Conservation (phyloP, 1,140 invertebrate genomes). For the Lordiphosa stackelbergi region DNA sequence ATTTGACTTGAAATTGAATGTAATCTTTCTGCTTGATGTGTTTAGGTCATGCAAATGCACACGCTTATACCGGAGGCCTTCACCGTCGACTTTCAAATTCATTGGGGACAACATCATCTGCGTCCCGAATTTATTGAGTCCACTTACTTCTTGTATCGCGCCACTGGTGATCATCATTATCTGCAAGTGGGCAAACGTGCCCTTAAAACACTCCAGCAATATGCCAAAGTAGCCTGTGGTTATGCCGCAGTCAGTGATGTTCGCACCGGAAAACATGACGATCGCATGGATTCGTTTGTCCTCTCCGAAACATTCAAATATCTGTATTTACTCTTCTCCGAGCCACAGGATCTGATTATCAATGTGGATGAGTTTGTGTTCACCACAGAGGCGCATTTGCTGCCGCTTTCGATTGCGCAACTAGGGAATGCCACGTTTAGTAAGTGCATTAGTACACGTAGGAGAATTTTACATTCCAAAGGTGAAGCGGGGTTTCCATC, state of each 20-base stretch:
- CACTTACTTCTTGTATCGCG: conserved; percentile 97
- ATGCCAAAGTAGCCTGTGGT: conserved; percentile 95
- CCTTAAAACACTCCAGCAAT: conserved; percentile 92
- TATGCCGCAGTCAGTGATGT: conserved; percentile 98
- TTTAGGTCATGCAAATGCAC: conserved; percentile 91
- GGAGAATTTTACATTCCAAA: too few relatives aligned
- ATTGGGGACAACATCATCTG: conserved; percentile 98
- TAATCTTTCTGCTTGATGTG: not conserved
- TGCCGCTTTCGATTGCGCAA: conserved; percentile 89
- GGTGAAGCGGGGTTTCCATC: too few relatives aligned
- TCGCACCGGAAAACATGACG: conserved; percentile 91
- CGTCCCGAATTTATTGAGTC: conserved; percentile 98
- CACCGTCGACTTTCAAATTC: conserved; percentile 96
- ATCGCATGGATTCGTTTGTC: conserved; percentile 99
- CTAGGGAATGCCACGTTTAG: conserved; percentile 73
- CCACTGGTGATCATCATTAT: conserved; percentile 97
- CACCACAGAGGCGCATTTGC: conserved; percentile 97
- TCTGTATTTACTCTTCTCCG: conserved; percentile 94
- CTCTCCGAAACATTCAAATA: conserved; percentile 99
- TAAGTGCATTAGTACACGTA: conserved; percentile 38
- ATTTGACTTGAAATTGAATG: too few relatives aligned
- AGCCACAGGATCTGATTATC: conserved; percentile 90
- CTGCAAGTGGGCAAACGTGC: conserved; percentile 94
- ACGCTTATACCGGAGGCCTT: conserved; percentile 99
- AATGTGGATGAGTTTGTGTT: conserved; percentile 98